A percentile compares a stretch with the other conserved stretches of the same genome.
These are phyloP conservation scores for Lepidonotus clava DNA, from an alignment of 2,888 invertebrate species.

Conservation along the genomic window DNA sequence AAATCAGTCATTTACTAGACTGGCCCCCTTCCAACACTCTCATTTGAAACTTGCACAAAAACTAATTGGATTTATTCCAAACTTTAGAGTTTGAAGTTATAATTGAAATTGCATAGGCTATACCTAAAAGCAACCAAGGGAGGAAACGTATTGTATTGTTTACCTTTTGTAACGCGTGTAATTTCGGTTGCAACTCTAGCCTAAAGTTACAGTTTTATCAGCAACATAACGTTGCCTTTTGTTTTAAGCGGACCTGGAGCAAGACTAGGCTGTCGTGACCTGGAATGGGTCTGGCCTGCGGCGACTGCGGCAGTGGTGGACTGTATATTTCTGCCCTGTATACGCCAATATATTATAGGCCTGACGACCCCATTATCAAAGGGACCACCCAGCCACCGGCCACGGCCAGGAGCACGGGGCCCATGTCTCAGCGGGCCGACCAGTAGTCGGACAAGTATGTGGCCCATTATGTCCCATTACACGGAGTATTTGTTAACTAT, in stretches of 20 bases:
- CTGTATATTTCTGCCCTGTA: slow-evolving; percentile 34
- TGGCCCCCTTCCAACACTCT: neutral
- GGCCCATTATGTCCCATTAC: slow-evolving; percentile 8
- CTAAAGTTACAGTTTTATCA: too few species aligned
- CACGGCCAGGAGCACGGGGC: neutral
- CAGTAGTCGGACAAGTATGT: slow-evolving; percentile 1
- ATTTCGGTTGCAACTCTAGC: too few species aligned
- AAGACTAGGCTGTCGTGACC: neutral
- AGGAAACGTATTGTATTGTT: too few species aligned
- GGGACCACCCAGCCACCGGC: slow-evolving; percentile 5
- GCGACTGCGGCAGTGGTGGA: neutral
- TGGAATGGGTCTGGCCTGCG: neutral
- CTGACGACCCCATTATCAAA: slow-evolving; percentile 20
- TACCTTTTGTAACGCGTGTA: too few species aligned
- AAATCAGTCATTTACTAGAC: slow-evolving; percentile 19
- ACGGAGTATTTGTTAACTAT: neutral
- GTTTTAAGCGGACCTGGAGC: neutral
- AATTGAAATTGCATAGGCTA: too few species aligned
- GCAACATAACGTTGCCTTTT: too few species aligned
- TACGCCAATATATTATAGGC: slow-evolving; percentile 23
- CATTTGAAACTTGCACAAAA: too few species aligned
- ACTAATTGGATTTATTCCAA: too few species aligned
- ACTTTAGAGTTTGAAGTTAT: too few species aligned
- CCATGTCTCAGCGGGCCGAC: neutral
- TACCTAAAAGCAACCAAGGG: too few species aligned